Base-by-base conservation (phyloP, 2,113 vertebrate genomes). In the Daphoenositta chrysoptera region DNA sequence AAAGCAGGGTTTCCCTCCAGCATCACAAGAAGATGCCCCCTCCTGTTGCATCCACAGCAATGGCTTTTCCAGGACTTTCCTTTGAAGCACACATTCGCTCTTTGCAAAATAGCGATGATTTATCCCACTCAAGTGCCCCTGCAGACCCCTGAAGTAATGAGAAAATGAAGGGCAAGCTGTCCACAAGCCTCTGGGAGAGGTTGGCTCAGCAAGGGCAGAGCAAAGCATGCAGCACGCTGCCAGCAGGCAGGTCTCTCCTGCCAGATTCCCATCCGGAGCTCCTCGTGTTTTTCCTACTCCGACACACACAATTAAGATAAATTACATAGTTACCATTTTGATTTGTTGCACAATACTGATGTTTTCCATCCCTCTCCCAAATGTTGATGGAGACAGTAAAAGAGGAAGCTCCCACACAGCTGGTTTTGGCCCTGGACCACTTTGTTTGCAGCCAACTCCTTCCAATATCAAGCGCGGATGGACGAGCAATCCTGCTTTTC, bases 281-380 rank as follows among this genome's bases (percentile, higher is more conserved):
- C 87, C 84, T 89, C 48, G 0, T 83, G 66, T 39, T 91, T 87
- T 35, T 57, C 84, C 91, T 63, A 58, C 79, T 83, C 84, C 0
- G 4, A 80, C 42, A 80, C 50, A 70, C 17, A 23, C 90, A 97
- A 95, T 96, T 96, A 96, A 90, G 94, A 93, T 90, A 93, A 94
- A 96, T 94, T 93, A 91, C 89, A 95, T n/a, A 89, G 95, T 94
- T 96, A 76, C 84, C 87, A 50, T 51, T 87, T 85, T 93, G 78
- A 96, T 95, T 94, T 80, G 89, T 73, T 42, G 75, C 87, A 93
- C 75, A 88, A 66, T 86, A 65, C 65, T 31, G 24, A n/a, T 79
- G 78, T 92, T 97, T 96, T 60, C 87, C 89, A 84, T 82, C 78
- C 53, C 66, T 57, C 84, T 94, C 69, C 57, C 93, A 96, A 97